Evolutionary conservation across 2,888 invertebrate species (phyloP).

Genomic region (Drosophila flavopinicola): DNA sequence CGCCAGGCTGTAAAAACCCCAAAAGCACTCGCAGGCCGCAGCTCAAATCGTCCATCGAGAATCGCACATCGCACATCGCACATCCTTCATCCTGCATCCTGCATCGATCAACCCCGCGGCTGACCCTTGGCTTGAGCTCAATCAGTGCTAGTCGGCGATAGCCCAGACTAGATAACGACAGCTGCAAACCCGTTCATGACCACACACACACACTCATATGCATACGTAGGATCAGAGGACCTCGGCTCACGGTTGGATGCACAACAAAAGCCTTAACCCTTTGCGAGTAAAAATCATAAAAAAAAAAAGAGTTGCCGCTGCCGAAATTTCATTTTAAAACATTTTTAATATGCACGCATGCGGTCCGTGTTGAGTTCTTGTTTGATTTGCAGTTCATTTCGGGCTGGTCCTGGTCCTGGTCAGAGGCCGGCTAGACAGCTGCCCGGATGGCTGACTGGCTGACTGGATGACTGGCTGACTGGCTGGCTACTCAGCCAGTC

Average conservation of each 20-base stretch:
- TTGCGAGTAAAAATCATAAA: slow-evolving; percentile 30
- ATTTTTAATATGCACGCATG: slow-evolving; percentile 77
- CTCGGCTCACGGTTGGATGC: slow-evolving; percentile 66
- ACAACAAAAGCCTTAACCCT: slow-evolving; percentile 73
- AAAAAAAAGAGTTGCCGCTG: slow-evolving; percentile 29
- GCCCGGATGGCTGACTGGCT: slow-evolving; percentile 41
- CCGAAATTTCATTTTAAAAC: slow-evolving; percentile 61
- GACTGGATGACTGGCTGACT: slow-evolving; percentile 18
- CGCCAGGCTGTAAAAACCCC: slow-evolving; percentile 70
- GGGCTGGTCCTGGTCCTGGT: slow-evolving; percentile 47
- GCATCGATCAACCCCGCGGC: slow-evolving; percentile 56
- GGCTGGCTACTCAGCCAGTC: slow-evolving; percentile 39
- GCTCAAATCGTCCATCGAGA: slow-evolving; percentile 1
- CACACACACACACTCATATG: slow-evolving; percentile 19
- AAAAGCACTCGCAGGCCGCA: slow-evolving; percentile 22
- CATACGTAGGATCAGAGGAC: slow-evolving; percentile 50
- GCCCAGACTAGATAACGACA: slow-evolving; percentile 68
- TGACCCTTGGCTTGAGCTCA: slow-evolving; percentile 55
- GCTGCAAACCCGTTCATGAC: slow-evolving; percentile 57
- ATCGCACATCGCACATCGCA: slow-evolving; percentile 37
- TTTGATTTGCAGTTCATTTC: slow-evolving; percentile 72
- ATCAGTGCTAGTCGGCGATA: slow-evolving; percentile 46
- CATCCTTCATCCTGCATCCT: neutral
- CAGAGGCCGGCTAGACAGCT: slow-evolving; percentile 66
- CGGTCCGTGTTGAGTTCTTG: slow-evolving; percentile 51